A percentile compares a stretch with the other conserved stretches of the same genome.
phyloP scores from a whole-genome alignment of 2,888 invertebrate species.

The Scaptomyza caliginosa region DNA sequence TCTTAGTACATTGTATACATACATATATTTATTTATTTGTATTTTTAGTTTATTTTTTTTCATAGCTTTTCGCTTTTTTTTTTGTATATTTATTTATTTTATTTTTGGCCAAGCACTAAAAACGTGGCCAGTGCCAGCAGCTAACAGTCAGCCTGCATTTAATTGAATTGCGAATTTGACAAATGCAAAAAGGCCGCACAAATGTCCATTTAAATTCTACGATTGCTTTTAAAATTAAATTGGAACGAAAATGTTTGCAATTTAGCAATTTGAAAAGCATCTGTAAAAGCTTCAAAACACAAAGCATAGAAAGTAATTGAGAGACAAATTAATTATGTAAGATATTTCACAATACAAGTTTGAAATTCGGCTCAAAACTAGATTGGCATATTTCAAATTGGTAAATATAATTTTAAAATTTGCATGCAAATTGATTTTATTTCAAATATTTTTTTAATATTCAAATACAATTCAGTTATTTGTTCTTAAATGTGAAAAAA shows the following conservation, averaged over 20 bases:
- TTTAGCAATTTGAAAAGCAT: not conserved
- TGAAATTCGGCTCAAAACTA: too few species aligned
- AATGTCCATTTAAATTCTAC: not conserved
- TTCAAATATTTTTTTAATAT: too few species aligned
- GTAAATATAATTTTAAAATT: too few species aligned
- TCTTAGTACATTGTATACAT: slow-evolving; percentile 5
- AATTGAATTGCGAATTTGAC: slow-evolving; percentile 38
- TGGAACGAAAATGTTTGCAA: not conserved
- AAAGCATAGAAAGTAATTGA: too few species aligned
- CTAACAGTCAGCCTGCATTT: slow-evolving; percentile 25
- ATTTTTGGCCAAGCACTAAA: slow-evolving; percentile 42
- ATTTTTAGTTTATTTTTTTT: slow-evolving; percentile 18
- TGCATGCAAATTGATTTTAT: too few species aligned
- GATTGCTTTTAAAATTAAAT: not conserved
- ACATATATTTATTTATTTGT: slow-evolving; percentile 2
- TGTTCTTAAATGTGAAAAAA: too few species aligned
- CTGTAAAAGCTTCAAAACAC: not conserved
- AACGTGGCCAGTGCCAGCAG: slow-evolving; percentile 32
- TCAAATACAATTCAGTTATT: too few species aligned
- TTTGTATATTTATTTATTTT: slow-evolving; percentile 72
- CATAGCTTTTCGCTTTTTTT: slow-evolving; percentile 19
- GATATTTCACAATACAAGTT: too few species aligned
- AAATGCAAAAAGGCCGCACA: slow-evolving; percentile 1
- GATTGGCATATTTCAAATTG: too few species aligned
- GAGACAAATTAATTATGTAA: not conserved